Conservation (phyloP, 1,140 invertebrate genomes). For the Drosophila chauvacae region DNA sequence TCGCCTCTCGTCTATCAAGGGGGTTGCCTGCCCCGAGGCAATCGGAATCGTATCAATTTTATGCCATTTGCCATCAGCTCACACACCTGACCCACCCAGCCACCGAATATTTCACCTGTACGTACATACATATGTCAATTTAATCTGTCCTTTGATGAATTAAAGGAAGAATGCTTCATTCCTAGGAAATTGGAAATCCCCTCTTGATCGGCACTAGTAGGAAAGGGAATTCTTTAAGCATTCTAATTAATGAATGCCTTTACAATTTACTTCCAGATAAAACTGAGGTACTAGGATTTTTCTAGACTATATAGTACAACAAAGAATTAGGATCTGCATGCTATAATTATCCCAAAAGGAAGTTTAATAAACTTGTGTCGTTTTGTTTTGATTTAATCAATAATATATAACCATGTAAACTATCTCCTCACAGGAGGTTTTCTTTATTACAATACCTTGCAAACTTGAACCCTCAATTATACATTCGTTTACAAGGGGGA, state of each 20-base stretch:
- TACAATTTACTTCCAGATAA: not conserved
- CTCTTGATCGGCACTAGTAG: not conserved
- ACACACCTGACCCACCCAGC: constrained; percentile 9
- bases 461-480: not conserved
- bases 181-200: too few species aligned
- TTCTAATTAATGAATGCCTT: not conserved
- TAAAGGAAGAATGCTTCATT: not conserved
- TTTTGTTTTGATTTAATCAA: not conserved
- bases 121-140: constrained; percentile 7
- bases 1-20: constrained; percentile 14
- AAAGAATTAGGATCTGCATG: not conserved
- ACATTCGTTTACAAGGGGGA: too few species aligned
- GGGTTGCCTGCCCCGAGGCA: constrained; percentile 10
- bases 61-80: constrained; percentile 17
- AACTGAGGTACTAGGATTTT: not conserved
- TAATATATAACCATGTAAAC: not conserved
- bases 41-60: constrained; percentile 23
- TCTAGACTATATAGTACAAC: not conserved
- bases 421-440: not conserved
- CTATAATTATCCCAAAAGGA: not conserved
- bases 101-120: constrained; percentile 3
- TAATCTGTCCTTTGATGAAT: constrained; percentile 5
- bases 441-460: not conserved
- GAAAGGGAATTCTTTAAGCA: not conserved
- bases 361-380: too few species aligned